A percentile compares a stretch with the other conserved stretches of the same genome.
Conservation (phyloP, 2,888 invertebrate genomes). For the Diarsia brunnea region DNA sequence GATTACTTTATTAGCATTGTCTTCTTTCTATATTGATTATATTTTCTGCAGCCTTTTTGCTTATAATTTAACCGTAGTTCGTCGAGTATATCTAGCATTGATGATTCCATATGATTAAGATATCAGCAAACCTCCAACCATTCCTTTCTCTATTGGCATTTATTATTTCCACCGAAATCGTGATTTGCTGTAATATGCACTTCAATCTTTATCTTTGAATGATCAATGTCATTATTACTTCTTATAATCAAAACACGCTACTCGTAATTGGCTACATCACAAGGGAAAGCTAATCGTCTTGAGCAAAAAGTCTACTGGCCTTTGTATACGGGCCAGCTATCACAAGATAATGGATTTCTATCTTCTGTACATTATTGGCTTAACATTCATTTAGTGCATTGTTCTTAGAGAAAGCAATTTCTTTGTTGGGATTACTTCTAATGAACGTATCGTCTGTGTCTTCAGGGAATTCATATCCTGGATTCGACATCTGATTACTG, state of each 20-base stretch:
- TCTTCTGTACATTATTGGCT: conserved; percentile 41
- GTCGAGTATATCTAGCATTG: not conserved
- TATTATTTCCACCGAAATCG: conserved; percentile 25
- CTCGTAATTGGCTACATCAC: conserved; percentile 45
- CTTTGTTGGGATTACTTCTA: conserved; percentile 38
- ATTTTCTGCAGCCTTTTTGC: not conserved
- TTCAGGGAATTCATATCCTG: conserved; percentile 25
- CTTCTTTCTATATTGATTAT: not conserved
- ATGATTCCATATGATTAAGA: not conserved
- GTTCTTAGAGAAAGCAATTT: conserved; percentile 49
- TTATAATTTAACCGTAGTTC: not conserved
- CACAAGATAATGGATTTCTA: conserved; percentile 53
- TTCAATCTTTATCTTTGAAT: conserved; percentile 34
- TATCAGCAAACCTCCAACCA: conserved; percentile 23
- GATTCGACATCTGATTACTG: conserved; percentile 11
- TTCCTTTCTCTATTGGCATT: conserved; percentile 34
- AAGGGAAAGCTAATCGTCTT: conserved; percentile 59
- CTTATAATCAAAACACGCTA: conserved; percentile 45
- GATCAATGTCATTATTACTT: conserved; percentile 35
- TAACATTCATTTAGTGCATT: conserved; percentile 41
- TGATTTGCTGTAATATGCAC: conserved; percentile 10
- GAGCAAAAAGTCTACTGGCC: conserved; percentile 44
- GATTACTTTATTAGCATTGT: not conserved
- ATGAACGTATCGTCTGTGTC: conserved; percentile 4
- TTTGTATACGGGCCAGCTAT: conserved; percentile 32